phyloP scores from a whole-genome alignment of 2,113 vertebrate species.

The Gadus macrocephalus region DNA sequence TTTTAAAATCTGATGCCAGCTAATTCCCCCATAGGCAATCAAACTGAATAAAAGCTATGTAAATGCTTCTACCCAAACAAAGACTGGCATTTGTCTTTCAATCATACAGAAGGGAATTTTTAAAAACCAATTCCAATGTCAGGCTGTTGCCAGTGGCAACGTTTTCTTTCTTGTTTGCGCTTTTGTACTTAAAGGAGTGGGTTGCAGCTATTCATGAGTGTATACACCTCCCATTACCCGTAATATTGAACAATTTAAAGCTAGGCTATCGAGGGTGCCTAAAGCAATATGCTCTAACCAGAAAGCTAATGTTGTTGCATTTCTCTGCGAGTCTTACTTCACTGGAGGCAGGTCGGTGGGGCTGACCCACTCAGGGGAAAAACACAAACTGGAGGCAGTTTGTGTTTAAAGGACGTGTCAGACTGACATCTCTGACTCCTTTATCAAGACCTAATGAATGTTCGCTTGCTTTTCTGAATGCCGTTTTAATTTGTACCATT shows the following conservation, averaged over 20 bases:
- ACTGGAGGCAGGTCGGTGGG: too few species aligned
- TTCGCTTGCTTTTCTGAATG: too few species aligned
- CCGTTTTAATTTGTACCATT: too few species aligned
- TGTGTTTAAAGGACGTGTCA: too few species aligned
- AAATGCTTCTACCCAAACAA: neutral
- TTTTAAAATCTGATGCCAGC: neutral
- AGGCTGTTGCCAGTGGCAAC: conserved; percentile 22
- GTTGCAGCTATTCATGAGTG: conserved; percentile 12
- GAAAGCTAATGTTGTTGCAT: neutral
- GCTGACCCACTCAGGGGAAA: too few species aligned
- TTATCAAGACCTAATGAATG: too few species aligned
- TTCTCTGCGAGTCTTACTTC: neutral
- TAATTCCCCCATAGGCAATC: neutral
- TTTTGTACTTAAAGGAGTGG: conserved; percentile 14
- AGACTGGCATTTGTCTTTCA: neutral
- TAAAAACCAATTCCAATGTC: conserved; percentile 2
- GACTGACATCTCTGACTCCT: too few species aligned
- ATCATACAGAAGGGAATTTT: conserved; percentile 1
- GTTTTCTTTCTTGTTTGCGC: conserved; percentile 3
- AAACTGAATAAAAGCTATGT: neutral
- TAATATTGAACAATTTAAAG: conserved; percentile 9
- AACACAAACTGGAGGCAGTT: too few species aligned
- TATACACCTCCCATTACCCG: conserved; percentile 7
- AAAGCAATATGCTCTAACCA: neutral
- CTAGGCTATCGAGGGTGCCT: neutral